A percentile compares a stretch with the other conserved stretches of the same genome.
Conservation (phyloP, 2,888 invertebrate genomes). For the Rutpela maculata region DNA sequence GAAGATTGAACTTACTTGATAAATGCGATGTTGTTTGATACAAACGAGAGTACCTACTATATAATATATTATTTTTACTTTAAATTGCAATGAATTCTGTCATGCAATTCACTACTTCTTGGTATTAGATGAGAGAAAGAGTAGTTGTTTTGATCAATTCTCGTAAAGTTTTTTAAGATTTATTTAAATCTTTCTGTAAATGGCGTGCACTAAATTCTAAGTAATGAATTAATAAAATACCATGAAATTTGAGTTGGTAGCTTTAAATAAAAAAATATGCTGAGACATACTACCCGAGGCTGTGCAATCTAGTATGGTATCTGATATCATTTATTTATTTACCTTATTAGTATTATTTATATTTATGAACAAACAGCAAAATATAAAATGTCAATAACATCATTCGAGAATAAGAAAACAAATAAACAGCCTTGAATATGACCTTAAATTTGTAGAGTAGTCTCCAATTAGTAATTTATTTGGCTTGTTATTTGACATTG, state of each 20-base stretch:
- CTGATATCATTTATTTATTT: neutral
- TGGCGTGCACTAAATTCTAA: neutral
- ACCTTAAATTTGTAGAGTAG: neutral
- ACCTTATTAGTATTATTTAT: neutral
- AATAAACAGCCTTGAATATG: neutral
- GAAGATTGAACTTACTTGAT: too few species aligned
- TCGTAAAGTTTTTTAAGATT: too few species aligned
- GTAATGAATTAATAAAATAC: slow-evolving; percentile 17
- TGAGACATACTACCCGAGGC: slow-evolving; percentile 7
- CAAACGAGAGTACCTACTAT: too few species aligned
- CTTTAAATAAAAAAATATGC: slow-evolving; percentile 18
- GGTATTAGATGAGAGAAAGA: too few species aligned
- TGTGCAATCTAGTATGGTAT: slow-evolving; percentile 2
- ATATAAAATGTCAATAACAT: slow-evolving; percentile 14
- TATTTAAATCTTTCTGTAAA: too few species aligned
- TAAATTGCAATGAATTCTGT: too few species aligned
- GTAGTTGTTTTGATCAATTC: too few species aligned
- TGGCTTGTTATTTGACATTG: neutral
- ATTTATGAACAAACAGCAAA: neutral
- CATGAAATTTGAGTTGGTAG: slow-evolving; percentile 15
- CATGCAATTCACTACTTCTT: too few species aligned
- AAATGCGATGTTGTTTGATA: too few species aligned
- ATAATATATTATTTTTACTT: too few species aligned
- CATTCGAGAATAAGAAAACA: neutral
- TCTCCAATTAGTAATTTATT: neutral